Percentiles rank a stretch among this genome's conserved stretches.
These are phyloP conservation scores for Scolopax rusticola DNA, from an alignment of 2,797 vertebrate genomes.

Conservation along the genomic window DNA sequence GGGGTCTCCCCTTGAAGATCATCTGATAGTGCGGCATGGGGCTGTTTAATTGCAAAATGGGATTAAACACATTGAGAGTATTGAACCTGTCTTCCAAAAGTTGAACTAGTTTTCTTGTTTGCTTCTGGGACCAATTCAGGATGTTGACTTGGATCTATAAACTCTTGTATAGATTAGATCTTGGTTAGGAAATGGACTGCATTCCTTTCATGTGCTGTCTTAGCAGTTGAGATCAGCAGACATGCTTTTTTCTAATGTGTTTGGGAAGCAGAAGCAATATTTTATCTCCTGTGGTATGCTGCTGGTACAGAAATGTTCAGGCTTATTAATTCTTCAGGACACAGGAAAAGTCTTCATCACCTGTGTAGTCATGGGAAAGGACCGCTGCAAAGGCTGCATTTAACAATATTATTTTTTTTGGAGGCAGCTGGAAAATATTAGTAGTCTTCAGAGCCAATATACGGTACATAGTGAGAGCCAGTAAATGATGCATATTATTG, in stretches of 20 bases:
- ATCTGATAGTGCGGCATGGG: neutral
- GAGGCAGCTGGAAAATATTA: constrained; percentile 69
- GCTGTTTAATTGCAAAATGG: neutral
- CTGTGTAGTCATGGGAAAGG: constrained; percentile 58
- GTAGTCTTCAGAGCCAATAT: constrained; percentile 55
- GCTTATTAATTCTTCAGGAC: constrained; percentile 66
- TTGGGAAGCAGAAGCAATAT: constrained; percentile 64
- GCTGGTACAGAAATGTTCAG: constrained; percentile 56
- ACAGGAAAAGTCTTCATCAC: constrained; percentile 60
- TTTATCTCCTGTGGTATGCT: constrained; percentile 58
- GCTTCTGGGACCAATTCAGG: constrained; percentile 65
- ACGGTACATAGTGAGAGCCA: constrained; percentile 47
- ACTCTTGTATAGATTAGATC: constrained; percentile 71
- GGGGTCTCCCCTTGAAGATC: constrained; percentile 33
- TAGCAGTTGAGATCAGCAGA: constrained; percentile 69
- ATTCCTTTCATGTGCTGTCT: constrained; percentile 69
- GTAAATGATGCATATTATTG: constrained; percentile 58
- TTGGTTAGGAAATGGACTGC: constrained; percentile 71
- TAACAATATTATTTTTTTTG: neutral
- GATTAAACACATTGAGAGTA: constrained; percentile 9
- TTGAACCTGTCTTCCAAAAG: constrained; percentile 41
- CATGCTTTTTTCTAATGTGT: constrained; percentile 64
- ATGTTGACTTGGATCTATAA: constrained; percentile 71
- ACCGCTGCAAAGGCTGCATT: constrained; percentile 41
- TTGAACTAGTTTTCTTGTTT: constrained; percentile 54